phyloP scores from a whole-genome alignment of 2,113 vertebrate genomes.

The Carassius gibelio region DNA sequence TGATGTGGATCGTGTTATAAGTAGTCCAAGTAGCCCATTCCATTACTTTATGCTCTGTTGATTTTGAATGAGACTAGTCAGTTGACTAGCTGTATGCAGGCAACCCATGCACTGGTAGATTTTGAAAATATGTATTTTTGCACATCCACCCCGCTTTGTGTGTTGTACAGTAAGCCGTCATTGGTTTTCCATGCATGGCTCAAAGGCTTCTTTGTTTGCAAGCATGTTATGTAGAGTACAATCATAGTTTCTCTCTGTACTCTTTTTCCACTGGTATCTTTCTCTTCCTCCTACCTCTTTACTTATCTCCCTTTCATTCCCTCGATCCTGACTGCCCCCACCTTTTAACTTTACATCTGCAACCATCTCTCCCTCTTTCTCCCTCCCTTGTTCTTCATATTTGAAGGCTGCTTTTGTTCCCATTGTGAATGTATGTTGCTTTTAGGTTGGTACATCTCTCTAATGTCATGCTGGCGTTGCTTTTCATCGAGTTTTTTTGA shows the following conservation, averaged over 20 bases:
- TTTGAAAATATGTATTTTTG: not conserved
- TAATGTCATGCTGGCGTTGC: not conserved
- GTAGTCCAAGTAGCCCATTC: not conserved
- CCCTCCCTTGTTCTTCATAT: not conserved
- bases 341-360: constrained; percentile 11
- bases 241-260: not conserved
- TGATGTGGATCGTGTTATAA: not conserved
- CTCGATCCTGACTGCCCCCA: constrained; percentile 17
- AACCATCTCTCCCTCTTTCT: not conserved
- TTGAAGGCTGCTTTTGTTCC: constrained; percentile 2
- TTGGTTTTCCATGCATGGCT: constrained; percentile 19
- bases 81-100: not conserved
- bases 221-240: constrained; percentile 12
- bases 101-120: not conserved
- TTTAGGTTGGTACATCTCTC: constrained; percentile 8
- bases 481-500: not conserved
- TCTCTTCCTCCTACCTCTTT: constrained; percentile 16
- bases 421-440: not conserved
- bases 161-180: not conserved
- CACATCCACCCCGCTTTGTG: not conserved
- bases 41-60: not conserved
- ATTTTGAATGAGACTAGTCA: not conserved
- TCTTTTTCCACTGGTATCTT: constrained; percentile 1
- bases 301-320: constrained; percentile 40
- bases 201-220: constrained; percentile 8